These are phyloP conservation scores for Troides aeacus DNA, from an alignment of 2,888 invertebrate genomes.

Conservation along the genomic window DNA sequence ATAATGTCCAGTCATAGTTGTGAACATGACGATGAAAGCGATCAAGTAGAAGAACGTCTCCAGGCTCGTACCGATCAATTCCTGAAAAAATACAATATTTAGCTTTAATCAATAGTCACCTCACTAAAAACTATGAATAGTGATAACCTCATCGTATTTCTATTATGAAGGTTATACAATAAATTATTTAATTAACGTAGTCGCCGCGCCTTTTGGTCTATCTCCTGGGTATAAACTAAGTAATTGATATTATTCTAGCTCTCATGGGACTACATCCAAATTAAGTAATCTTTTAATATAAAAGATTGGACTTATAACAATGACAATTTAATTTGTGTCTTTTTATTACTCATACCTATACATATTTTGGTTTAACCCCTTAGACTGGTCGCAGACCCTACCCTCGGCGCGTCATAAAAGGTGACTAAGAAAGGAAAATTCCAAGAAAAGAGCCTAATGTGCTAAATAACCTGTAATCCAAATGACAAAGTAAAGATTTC, in stretches of 20 bases:
- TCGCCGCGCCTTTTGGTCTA: neutral
- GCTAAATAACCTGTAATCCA: too few species aligned
- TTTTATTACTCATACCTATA: too few species aligned
- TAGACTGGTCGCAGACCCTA: too few species aligned
- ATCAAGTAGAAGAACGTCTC: constrained; percentile 86
- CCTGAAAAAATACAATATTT: constrained; percentile 78
- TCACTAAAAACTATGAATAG: neutral
- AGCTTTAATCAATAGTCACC: neutral
- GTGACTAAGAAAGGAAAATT: too few species aligned
- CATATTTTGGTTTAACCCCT: too few species aligned
- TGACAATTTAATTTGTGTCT: neutral
- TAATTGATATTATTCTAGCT: constrained; percentile 13
- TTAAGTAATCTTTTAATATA: neutral
- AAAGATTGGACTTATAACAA: neutral
- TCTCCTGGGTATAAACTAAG: neutral
- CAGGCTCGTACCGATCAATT: constrained; percentile 87
- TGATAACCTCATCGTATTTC: neutral
- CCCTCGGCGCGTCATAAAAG: too few species aligned
- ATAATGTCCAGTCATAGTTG: constrained; percentile 72
- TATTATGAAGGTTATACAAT: neutral
- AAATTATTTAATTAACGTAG: constrained; percentile 2
- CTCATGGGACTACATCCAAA: constrained; percentile 1
- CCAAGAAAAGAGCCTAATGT: too few species aligned
- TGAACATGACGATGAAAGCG: constrained; percentile 89
- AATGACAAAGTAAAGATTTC: too few species aligned